Base-by-base conservation (phyloP, 1,140 invertebrate species). In the Trichonephila clavipes region DNA sequence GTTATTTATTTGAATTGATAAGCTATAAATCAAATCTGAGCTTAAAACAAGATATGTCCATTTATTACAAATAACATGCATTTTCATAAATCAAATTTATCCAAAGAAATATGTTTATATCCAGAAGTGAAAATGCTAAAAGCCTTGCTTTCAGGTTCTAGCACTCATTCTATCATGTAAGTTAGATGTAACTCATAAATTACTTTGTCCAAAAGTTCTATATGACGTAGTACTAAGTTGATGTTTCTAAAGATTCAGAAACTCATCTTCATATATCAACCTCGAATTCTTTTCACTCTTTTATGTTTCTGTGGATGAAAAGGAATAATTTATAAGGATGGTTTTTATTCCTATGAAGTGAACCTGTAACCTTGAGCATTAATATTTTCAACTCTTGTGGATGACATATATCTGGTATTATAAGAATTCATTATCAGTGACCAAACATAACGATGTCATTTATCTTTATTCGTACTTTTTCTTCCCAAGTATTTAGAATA, bases 161-260 rank as follows among this genome's bases (percentile, higher is more conserved):
- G 28, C 16, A 28, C 28, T 77, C 72, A 34, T 6, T 28, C 34
- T 77, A 16, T 77, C 72, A 40, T 77, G 72, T 34, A 77, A 77
- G 72, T 77, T 77, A 77, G 72, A 77, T 77, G 24, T 77, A 77
- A 14, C 28, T 77, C 72, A 77, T 77, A 34, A 77, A 77, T 77
- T 77, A 77, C 14, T 18, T 16, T 18, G 72, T 19, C 28, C 16
- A 28, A 19, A 28, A 6, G 18, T 40, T 77, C 72, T 34, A 19
- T 77, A 77, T 77, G 72, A 77, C 16, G 40, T 14, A 34, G 28
- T 19, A 40, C 18, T 34, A 16, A 2, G 24, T 28, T 77, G 72
- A 40, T 77, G 72, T 28, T 77, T 77, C 72, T 19, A 77, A 40
- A 77, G 72, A 40, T 77, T 16, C 18, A 34, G 72, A 77, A 34